Percentiles rank a stretch among this genome's conserved stretches.
phyloP scores from a whole-genome alignment of 2,888 invertebrate genomes.

The Poecilobothrus nobilitatus region DNA sequence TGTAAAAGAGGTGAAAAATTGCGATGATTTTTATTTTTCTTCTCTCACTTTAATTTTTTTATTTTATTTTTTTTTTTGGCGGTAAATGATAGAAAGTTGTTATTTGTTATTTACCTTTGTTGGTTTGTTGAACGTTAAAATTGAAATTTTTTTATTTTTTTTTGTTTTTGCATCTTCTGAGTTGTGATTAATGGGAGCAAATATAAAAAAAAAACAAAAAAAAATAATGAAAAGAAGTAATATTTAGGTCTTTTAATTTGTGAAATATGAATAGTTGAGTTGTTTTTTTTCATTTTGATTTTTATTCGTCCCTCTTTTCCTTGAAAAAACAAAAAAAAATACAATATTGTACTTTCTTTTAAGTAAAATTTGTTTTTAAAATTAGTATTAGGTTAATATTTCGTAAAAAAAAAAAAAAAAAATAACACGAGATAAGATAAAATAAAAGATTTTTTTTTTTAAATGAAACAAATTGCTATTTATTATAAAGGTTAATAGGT shows the following conservation, averaged over 20 bases:
- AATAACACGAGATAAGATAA: too few species aligned
- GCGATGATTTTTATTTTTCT: neutral
- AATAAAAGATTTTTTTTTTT: too few species aligned
- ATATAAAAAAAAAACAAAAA: neutral
- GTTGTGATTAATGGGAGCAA: neutral
- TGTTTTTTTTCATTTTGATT: neutral
- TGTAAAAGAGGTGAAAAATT: neutral
- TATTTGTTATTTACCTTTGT: neutral
- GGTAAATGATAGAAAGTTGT: slow-evolving; percentile 2
- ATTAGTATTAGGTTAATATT: too few species aligned
- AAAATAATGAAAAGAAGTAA: neutral
- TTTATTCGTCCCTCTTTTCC: too few species aligned
- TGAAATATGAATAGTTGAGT: neutral
- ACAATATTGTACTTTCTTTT: too few species aligned
- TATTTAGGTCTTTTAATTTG: slow-evolving; percentile 1
- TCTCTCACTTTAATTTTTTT: neutral
- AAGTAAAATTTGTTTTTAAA: too few species aligned
- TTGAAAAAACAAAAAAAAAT: too few species aligned
- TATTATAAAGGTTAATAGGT: too few species aligned
- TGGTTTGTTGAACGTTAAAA: neutral
- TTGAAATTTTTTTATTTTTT: neutral
- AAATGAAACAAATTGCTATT: too few species aligned
- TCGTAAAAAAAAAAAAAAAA: too few species aligned
- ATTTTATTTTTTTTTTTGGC: neutral
- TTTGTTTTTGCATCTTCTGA: neutral